Conservation (phyloP, 2,797 vertebrate genomes). For the Pipistrellus pipistrellus region DNA sequence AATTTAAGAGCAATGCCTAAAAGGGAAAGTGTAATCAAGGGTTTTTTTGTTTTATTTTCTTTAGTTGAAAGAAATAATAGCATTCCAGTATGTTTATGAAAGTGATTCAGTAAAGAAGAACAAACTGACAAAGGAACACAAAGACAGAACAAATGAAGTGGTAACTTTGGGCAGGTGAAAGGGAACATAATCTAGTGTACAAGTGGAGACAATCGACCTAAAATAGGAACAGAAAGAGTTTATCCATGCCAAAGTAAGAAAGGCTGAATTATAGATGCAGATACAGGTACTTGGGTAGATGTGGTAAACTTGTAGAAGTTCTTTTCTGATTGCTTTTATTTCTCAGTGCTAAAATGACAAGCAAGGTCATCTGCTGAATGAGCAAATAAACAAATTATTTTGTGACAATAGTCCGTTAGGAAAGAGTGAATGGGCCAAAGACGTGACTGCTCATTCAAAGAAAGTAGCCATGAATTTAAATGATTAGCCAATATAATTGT, state of each 20-base stretch:
- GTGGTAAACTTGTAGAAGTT: background rate
- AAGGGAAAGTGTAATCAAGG: background rate
- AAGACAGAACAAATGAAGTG: background rate
- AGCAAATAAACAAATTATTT: slow-evolving; percentile 3
- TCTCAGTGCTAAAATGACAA: slow-evolving; percentile 24
- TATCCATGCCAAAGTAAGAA: background rate
- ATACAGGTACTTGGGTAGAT: background rate
- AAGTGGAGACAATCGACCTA: background rate
- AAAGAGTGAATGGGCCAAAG: background rate
- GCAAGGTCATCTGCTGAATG: background rate
- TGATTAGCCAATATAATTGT: background rate
- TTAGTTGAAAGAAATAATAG: background rate
- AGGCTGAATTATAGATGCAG: background rate
- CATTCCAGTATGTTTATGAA: background rate
- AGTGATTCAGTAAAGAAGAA: background rate
- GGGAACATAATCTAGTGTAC: background rate
- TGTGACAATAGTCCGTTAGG: background rate
- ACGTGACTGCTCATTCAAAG: background rate
- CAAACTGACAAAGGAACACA: background rate
- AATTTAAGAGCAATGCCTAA: slow-evolving; percentile 26
- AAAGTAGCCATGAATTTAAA: slow-evolving; percentile 30
- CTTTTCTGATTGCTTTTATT: slow-evolving; percentile 3
- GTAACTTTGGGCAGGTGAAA: background rate
- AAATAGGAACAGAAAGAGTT: background rate
- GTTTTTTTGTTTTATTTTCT: background rate